Evolutionary conservation across 2,888 invertebrate genomes (phyloP).

Genomic region (Drosophila prostipennis): DNA sequence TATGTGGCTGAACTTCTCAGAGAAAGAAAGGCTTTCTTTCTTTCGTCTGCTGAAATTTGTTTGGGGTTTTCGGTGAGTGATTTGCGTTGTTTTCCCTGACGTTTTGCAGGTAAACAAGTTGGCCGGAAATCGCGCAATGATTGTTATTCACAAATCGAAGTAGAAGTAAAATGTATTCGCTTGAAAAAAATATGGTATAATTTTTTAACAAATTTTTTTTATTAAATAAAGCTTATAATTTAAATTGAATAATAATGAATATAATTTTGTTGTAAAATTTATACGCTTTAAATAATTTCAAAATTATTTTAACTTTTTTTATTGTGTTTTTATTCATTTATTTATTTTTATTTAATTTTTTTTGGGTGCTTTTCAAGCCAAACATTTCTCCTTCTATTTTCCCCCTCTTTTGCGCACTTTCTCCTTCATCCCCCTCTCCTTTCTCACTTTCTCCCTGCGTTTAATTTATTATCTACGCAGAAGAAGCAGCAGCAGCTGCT

Average conservation of each 20-base stretch:
- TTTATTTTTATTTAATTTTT: background rate
- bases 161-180: too few relatives aligned
- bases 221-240: too few relatives aligned
- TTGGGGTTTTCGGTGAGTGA: slow-evolving; percentile 14
- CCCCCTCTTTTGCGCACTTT: slow-evolving; percentile 1
- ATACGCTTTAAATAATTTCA: too few relatives aligned
- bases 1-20: slow-evolving; percentile 21
- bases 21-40: background rate
- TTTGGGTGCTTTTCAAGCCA: slow-evolving; percentile 11
- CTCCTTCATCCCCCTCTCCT: background rate
- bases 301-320: too few relatives aligned
- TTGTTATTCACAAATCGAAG: background rate
- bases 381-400: slow-evolving; percentile 1
- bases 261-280: too few relatives aligned
- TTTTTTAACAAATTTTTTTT: too few relatives aligned
- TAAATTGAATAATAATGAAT: background rate
- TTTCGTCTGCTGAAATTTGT: background rate
- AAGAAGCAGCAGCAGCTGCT: slow-evolving; percentile 50
- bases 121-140: background rate
- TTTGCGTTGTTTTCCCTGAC: slow-evolving; percentile 9
- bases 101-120: slow-evolving; percentile 26
- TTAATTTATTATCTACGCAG: slow-evolving; percentile 75
- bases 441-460: slow-evolving; percentile 53
- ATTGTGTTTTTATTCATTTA: background rate
- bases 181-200: too few relatives aligned